Evolutionary conservation across 2,888 invertebrate species (phyloP), one percentile per base, ranked within the genome.

Genomic region (Leptura quadrifasciata): DNA sequence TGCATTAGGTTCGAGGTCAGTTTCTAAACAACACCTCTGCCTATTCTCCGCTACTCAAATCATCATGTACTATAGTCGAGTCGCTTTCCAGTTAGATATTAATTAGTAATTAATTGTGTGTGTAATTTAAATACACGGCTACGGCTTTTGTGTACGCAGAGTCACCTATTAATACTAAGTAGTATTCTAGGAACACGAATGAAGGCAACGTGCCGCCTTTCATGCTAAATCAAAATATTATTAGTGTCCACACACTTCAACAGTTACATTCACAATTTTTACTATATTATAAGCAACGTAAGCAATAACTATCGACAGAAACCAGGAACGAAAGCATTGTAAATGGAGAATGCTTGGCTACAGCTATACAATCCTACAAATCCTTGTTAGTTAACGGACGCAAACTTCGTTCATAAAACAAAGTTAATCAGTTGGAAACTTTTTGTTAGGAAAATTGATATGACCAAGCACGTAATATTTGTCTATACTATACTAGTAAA

Each of bases 51-150:
- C 47, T 47, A n/a, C 47, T 47, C n/a, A 1, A 39, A 21, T 57
- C 20, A 21, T 21, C 9, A 21, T 20, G 18, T 15, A 20, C 15
- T 15, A 20, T 57, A 10, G 20, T 21, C 3, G n/a, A 24, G 21
- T 27, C 27, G 64, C 2, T 27, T 67, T 77, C 74, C 79, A 76
- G 74, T 79, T 76, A 73, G 76, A 55, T 69, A 77, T 79, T 79
- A 79, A 74, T 79, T 79, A 79, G 68, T 77, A 72, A 79, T 76
- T 76, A 74, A 77, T 74, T 74, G 64, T 72, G 74, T 58, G 76
- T 72, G 61, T 61, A 72, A 72, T 72, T 72, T 61, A 52, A 76
- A 54, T 70, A 55, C 39, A 61, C 55, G 31, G 6, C 27, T 57
- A 35, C 21, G 58, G 12, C 54, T 27, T 57, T 61, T 72, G 52